Percentiles rank a stretch among this genome's conserved stretches.
These are phyloP conservation scores for Allacma fusca DNA, from an alignment of 2,888 invertebrate genomes.

Conservation along the genomic window DNA sequence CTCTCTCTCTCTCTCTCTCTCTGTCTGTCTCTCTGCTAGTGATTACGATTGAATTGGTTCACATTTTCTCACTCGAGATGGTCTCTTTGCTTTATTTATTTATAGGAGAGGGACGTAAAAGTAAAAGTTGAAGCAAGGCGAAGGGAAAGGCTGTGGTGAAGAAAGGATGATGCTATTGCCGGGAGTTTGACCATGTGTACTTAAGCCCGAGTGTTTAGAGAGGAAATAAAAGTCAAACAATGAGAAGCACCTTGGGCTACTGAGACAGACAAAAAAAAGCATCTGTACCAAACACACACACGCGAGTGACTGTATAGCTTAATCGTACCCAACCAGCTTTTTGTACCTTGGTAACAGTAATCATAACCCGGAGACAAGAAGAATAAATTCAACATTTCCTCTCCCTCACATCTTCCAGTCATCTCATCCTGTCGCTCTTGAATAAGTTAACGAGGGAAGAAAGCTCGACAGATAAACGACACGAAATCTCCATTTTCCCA, in stretches of 20 bases:
- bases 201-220: background rate
- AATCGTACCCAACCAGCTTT: background rate
- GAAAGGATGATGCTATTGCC: constrained; percentile 31
- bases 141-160: constrained; percentile 29
- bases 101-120: constrained; percentile 38
- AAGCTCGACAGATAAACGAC: constrained; percentile 19
- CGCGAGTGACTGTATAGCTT: background rate
- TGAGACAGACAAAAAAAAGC: background rate
- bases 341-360: constrained; percentile 6
- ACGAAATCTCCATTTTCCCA: constrained; percentile 10
- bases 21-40: background rate
- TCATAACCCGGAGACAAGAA: background rate
- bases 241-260: background rate
- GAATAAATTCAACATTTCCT: background rate
- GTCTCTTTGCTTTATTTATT: constrained; percentile 19
- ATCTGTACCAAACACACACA: background rate
- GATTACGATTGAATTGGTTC: background rate
- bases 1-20: background rate
- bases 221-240: constrained; percentile 12
- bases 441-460: constrained; percentile 30
- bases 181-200: constrained; percentile 26
- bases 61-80: too few relatives aligned
- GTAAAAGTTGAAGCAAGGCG: constrained; percentile 30
- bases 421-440: background rate
- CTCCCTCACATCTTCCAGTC: background rate